Evolutionary conservation across 2,113 vertebrate genomes (phyloP), one percentile per base, ranked within the genome.

Genomic region (Myotis yumanensis): DNA sequence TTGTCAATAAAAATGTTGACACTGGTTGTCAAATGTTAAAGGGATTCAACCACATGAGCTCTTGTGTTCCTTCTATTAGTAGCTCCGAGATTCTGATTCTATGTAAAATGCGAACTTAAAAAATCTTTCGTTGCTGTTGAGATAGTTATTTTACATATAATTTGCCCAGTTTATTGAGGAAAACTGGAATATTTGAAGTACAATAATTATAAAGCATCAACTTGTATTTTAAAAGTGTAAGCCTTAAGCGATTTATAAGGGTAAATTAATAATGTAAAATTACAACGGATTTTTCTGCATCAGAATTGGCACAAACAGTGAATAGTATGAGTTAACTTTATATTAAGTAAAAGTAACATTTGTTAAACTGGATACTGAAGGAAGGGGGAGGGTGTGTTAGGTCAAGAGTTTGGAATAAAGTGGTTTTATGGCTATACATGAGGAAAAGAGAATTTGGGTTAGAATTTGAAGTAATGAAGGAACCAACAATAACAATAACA

Each of bases 31-130:
- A 79, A 15, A 69, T 90, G n/a, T 83, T 62, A 83, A 90, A 82
- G 22, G 59, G 11, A 10, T 64, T 88, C 62, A 89, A 40, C 35
- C 62, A 18, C 64, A 25, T 59, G 25, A 89, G 92, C 64, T 25
- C 52, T 52, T 57, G 59, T 52, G 14, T 46, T 86, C 46, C 35
- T 94, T 77, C 62, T 4, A 43, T 7, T 43, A 43, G 43, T 43
- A 43, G 37, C 69, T 92, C 59, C 48, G 86, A 92, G 75, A 89
- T 76, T 92, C 86, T 88, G 76, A 88, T 71, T 95, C 80, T 71
- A 5, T 62, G 7, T 79, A 18, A 71, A 75, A 28, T 76, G 11
- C 43, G 80, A 68, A 80, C 54, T 91, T 88, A 77, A 64, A 64
- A 25, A 92, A 57, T 32, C n/a, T 72, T 48, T 25, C 35, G 17